Evolutionary conservation across 2,797 vertebrate species (phyloP).

Genomic region (Microcaecilia unicolor): DNA sequence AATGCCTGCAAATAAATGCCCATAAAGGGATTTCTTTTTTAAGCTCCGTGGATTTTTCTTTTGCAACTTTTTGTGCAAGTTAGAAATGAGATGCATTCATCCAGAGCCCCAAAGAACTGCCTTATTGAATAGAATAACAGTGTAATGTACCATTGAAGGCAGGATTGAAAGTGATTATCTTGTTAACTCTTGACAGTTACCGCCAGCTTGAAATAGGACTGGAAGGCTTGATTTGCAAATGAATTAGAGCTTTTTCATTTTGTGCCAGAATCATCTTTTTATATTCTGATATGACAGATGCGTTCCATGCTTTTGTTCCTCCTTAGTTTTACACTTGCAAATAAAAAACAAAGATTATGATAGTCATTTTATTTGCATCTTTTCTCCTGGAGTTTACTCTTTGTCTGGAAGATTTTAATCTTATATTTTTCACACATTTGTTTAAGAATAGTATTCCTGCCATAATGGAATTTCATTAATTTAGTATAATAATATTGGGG

Average conservation of each 20-base stretch:
- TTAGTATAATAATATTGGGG: conserved; percentile 73
- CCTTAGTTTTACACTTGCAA: conserved; percentile 68
- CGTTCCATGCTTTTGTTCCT: conserved; percentile 85
- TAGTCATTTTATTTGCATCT: conserved; percentile 75
- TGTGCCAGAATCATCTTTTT: conserved; percentile 96
- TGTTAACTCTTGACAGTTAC: conserved; percentile 98
- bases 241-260: conserved; percentile 90
- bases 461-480: conserved; percentile 74
- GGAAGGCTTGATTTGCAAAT: conserved; percentile 97
- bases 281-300: conserved; percentile 98
- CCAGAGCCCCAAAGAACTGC: conserved; percentile 78
- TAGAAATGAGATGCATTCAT: conserved; percentile 86
- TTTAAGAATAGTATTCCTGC: conserved; percentile 60
- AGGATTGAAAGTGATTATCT: conserved; percentile 98
- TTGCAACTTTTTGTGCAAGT: conserved; percentile 70
- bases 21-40: conserved; percentile 71
- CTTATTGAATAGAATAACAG: conserved; percentile 83
- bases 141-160: conserved; percentile 90
- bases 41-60: conserved; percentile 61
- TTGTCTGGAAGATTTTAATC: conserved; percentile 80
- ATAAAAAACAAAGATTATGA: conserved; percentile 80
- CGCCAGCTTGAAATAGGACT: conserved; percentile 89
- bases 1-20: conserved; percentile 69
- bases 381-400: conserved; percentile 68
- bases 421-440: conserved; percentile 50